Evolutionary conservation across 2,113 vertebrate genomes (phyloP).

Genomic region (Mesocricetus auratus): DNA sequence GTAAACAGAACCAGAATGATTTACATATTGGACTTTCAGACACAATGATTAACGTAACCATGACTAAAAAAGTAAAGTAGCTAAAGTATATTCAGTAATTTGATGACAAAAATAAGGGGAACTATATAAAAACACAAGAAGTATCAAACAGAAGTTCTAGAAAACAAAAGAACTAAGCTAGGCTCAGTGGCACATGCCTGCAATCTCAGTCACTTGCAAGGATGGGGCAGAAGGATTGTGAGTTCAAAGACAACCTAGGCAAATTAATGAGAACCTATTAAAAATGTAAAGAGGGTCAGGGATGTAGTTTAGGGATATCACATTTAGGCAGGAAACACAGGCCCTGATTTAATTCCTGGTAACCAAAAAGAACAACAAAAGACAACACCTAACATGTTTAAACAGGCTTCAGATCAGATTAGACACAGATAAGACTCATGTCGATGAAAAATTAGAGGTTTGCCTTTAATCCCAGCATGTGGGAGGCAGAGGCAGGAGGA

Average conservation of each 20-base stretch:
- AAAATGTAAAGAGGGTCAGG: not conserved
- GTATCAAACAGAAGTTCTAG: not conserved
- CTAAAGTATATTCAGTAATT: not conserved
- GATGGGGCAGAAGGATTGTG: too few species aligned
- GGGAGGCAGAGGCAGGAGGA: too few species aligned
- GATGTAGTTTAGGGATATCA: not conserved
- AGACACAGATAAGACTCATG: not conserved
- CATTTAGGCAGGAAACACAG: not conserved
- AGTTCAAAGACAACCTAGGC: not conserved
- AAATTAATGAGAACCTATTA: not conserved
- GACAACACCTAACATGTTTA: not conserved
- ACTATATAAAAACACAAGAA: constrained; percentile 5
- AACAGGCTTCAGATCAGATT: not conserved
- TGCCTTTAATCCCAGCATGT: too few species aligned
- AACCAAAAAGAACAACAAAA: not conserved
- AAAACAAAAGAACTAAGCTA: not conserved
- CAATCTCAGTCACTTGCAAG: not conserved
- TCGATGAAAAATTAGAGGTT: constrained; percentile 12
- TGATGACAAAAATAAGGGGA: constrained; percentile 21
- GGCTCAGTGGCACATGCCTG: not conserved
- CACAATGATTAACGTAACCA: constrained; percentile 4
- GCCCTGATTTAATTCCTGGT: not conserved
- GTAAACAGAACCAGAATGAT: not conserved
- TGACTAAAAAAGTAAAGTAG: not conserved
- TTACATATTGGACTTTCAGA: not conserved